These are phyloP conservation scores for Spodoptera exigua DNA, from an alignment of 2,888 invertebrate genomes.

Conservation along the genomic window DNA sequence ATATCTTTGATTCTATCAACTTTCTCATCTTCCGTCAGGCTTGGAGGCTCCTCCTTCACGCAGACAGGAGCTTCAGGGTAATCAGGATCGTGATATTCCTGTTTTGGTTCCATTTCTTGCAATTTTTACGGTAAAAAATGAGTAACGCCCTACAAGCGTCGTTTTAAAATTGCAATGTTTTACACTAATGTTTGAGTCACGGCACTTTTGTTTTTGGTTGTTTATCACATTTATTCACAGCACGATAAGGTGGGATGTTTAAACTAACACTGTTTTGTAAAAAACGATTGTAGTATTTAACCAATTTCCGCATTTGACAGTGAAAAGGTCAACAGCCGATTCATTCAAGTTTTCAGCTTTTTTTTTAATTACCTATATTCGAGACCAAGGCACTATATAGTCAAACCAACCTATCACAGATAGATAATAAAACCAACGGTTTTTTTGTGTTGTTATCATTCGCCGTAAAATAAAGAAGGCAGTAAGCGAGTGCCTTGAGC, in stretches of 20 bases:
- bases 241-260: conserved; percentile 61
- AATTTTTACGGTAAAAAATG: conserved; percentile 65
- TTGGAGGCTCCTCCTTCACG: conserved; percentile 68
- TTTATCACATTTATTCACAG: conserved; percentile 71
- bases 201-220: conserved; percentile 63
- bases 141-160: conserved; percentile 72
- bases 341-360: conserved; percentile 66
- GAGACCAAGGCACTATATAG: conserved; percentile 7
- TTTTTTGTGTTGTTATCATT: conserved; percentile 19
- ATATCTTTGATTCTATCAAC: conserved; percentile 89
- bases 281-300: conserved; percentile 69
- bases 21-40: conserved; percentile 78
- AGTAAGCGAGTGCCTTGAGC: background rate
- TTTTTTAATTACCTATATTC: conserved; percentile 51
- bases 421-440: background rate
- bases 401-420: background rate
- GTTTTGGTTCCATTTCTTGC: conserved; percentile 77
- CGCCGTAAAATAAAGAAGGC: background rate
- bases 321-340: conserved; percentile 83
- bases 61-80: conserved; percentile 78
- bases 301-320: conserved; percentile 82
- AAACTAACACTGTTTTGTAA: conserved; percentile 54
- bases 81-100: conserved; percentile 90
- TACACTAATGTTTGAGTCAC: conserved; percentile 51
- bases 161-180: conserved; percentile 60